phyloP scores from a whole-genome alignment of 2,113 vertebrate genomes.

The Vulpes lagopus region DNA sequence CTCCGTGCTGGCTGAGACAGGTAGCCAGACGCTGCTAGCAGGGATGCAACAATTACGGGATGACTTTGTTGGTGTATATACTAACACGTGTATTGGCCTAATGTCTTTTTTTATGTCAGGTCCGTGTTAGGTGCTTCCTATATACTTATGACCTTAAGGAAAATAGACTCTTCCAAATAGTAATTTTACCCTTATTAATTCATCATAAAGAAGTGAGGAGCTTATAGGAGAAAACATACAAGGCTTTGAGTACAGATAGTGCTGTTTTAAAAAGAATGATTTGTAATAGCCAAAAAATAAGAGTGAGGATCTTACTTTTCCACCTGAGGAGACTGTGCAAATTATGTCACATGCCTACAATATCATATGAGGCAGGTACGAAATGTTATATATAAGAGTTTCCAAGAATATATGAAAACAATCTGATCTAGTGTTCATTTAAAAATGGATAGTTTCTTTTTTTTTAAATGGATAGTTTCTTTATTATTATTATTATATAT shows the following conservation, averaged over 20 bases:
- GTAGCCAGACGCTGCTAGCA: too few relatives aligned
- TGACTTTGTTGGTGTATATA: not conserved
- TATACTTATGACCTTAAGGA: not conserved
- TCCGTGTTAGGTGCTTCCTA: not conserved
- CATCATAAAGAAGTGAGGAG: not conserved
- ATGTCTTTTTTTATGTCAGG: not conserved
- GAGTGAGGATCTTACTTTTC: not conserved
- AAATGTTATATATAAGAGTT: slow-evolving; percentile 36
- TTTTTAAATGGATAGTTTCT: not conserved
- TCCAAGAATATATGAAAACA: not conserved
- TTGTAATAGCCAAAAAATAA: not conserved
- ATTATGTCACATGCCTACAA: not conserved
- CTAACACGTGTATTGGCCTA: not conserved
- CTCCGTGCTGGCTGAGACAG: not conserved
- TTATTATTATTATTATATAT: too few relatives aligned
- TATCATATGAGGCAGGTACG: not conserved
- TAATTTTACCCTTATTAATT: slow-evolving; percentile 29
- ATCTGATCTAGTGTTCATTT: slow-evolving; percentile 21
- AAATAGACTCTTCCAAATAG: not conserved
- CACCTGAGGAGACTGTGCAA: not conserved
- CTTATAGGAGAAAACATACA: not conserved
- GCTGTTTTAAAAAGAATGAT: slow-evolving; percentile 9
- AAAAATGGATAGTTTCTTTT: not conserved
- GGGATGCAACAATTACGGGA: not conserved
- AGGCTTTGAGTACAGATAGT: not conserved